phyloP scores from a whole-genome alignment of 2,113 vertebrate genomes.

The Mormoops blainvillei region DNA sequence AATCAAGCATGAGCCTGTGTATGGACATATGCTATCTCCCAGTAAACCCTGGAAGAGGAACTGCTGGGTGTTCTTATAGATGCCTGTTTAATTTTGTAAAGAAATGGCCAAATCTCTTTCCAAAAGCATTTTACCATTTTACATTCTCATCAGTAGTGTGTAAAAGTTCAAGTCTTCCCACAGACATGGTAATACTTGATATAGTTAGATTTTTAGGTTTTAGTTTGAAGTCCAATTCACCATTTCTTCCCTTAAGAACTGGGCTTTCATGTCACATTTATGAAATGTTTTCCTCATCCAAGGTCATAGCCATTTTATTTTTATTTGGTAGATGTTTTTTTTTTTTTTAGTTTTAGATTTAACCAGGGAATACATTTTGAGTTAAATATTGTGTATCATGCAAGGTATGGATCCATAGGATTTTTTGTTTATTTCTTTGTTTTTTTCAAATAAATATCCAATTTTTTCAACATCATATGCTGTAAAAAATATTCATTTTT shows the following conservation, averaged over 20 bases:
- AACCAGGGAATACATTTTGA: background rate
- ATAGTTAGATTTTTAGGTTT: background rate
- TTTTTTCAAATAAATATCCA: background rate
- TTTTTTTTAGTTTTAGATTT: background rate
- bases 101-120: background rate
- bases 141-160: background rate
- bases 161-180: background rate
- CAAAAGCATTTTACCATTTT: background rate
- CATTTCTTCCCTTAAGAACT: background rate
- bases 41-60: background rate
- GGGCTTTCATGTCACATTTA: background rate
- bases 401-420: background rate
- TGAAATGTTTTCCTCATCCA: background rate
- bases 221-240: background rate
- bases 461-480: background rate
- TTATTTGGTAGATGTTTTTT: background rate
- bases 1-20: background rate
- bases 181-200: background rate
- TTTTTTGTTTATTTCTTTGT: background rate
- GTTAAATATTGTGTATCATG: background rate
- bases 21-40: background rate
- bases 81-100: background rate
- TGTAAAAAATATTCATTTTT: too few species aligned
- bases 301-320: background rate
- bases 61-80: background rate